Evolutionary conservation across 2,797 vertebrate species (phyloP).

Genomic region (Anabacerthia variegaticeps): DNA sequence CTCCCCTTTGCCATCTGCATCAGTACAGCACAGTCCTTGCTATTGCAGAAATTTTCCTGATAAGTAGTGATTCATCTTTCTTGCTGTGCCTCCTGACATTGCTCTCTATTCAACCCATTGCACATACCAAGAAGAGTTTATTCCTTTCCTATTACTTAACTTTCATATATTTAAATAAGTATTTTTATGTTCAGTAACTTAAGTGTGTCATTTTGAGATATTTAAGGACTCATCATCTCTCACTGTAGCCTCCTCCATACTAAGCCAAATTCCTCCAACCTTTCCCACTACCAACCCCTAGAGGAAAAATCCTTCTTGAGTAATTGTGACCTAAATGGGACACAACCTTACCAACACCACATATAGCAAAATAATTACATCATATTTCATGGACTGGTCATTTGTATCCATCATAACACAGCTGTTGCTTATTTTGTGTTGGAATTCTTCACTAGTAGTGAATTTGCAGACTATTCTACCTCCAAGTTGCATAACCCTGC

Average conservation of each 20-base stretch:
- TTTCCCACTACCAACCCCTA: background rate
- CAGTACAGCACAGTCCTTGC: background rate
- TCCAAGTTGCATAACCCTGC: background rate
- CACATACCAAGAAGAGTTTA: background rate
- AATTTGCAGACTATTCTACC: background rate
- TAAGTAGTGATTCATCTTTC: background rate
- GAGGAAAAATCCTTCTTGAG: background rate
- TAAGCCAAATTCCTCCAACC: background rate
- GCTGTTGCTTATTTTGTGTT: background rate
- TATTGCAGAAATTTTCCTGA: background rate
- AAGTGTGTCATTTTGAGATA: background rate
- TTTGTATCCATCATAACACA: constrained; percentile 20
- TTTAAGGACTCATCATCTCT: background rate
- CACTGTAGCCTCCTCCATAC: background rate
- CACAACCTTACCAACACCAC: background rate
- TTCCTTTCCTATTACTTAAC: background rate
- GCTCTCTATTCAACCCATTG: background rate
- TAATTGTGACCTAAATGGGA: background rate
- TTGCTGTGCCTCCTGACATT: background rate
- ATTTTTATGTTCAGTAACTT: background rate
- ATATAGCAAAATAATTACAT: constrained; percentile 9
- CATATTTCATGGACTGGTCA: background rate
- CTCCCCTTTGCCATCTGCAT: background rate
- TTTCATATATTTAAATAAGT: background rate
- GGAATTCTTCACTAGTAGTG: background rate